Base-by-base conservation (phyloP, 2,797 vertebrate species). In the Pampus argenteus region DNA sequence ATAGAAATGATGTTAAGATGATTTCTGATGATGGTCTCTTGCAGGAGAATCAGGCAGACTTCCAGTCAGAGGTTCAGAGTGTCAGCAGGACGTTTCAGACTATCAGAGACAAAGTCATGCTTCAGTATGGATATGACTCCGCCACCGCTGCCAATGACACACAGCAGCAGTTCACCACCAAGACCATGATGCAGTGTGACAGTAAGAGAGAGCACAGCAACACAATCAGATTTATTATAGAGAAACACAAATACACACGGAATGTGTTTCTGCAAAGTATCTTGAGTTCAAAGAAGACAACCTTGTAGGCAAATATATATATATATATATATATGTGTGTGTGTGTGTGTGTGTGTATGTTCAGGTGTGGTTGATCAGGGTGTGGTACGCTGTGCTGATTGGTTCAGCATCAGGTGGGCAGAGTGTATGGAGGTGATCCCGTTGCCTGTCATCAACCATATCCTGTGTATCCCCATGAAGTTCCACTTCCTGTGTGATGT, bases 401-500 rank as follows among this genome's bases (percentile, higher is more conserved):
- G 96, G 96, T 98, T 99, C 54, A 1, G 22, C 0, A 0, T 0
- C 2, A 96, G 91, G 76, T 85, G 96, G 56, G 0, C 0, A 0
- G 44, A 71, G 0, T 99, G 98, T 60, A 80, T 94, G 93, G 0
- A n/a, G 0, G 8, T 0, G 0, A 62, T 98, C 22, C 0, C 22
- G 0, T 81, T 95, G 1, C 96, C 97, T 0, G 4, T 98, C 51
- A 20, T 99, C 84, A 96, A 51, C 82, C 89, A 96, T 82, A 20
- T 98, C 22, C 61, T 99, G 40, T 99, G 98, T 68, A 40, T 96
- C 15, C 94, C 96, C 10, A 96, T 98, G 96, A 94, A 90, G 69
- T 95, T 97, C 76, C 76, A 89, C 55, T 95, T 97, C 87, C 78
- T 98, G 70, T 99, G 98, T 76, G 56, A 90, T 3, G 18, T 95